Conservation (phyloP, 2,797 vertebrate genomes). For the Oryzias sinensis region DNA sequence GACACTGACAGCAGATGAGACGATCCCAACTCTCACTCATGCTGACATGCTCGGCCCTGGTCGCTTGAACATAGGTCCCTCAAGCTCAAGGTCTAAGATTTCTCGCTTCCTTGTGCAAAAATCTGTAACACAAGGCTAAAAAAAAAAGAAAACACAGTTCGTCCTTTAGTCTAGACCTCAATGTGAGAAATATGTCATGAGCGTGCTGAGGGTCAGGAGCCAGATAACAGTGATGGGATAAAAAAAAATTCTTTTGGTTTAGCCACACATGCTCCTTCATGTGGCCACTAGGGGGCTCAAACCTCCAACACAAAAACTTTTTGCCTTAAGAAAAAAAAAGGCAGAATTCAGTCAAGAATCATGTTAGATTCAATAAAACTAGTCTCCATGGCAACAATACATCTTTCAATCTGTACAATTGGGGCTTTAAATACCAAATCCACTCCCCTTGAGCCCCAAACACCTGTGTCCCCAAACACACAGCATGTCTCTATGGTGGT, state of each 20-base stretch:
- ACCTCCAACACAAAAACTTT: not conserved
- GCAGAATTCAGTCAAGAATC: too few species aligned
- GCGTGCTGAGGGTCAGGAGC: constrained; percentile 7
- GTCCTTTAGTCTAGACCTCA: constrained; percentile 17
- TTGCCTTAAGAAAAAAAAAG: too few species aligned
- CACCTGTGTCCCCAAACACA: too few species aligned
- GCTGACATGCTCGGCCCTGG: constrained; percentile 35
- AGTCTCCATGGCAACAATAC: too few species aligned
- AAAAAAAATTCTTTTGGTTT: not conserved
- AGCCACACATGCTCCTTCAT: not conserved
- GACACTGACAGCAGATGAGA: constrained; percentile 5
- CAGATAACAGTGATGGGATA: constrained; percentile 22
- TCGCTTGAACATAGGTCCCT: constrained; percentile 63
- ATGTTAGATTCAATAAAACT: too few species aligned
- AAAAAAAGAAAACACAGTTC: constrained; percentile 15
- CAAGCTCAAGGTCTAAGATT: constrained; percentile 71
- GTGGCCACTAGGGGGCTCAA: constrained; percentile 2
- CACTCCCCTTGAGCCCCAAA: too few species aligned
- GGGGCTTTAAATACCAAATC: too few species aligned
- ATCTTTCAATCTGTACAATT: too few species aligned
- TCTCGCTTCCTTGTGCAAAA: constrained; percentile 56
- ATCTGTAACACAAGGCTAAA: not conserved
- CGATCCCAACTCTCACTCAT: constrained; percentile 8
- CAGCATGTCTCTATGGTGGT: too few species aligned
- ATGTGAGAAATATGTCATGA: constrained; percentile 28